These are phyloP conservation scores for Mormyrus lacerda DNA, from an alignment of 2,113 vertebrate species.

Conservation along the genomic window DNA sequence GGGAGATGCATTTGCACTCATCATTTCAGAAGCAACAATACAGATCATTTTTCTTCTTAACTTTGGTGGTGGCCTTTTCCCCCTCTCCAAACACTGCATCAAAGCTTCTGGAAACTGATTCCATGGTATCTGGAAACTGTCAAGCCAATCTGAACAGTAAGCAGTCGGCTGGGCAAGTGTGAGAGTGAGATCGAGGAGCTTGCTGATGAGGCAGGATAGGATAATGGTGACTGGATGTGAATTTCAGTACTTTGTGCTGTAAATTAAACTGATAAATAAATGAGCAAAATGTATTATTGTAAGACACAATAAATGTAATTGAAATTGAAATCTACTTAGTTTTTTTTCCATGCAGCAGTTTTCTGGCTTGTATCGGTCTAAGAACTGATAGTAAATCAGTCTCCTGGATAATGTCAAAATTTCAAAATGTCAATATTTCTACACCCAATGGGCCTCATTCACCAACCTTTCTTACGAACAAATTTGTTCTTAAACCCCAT, in stretches of 20 bases:
- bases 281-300: neutral
- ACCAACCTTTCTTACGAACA: too few species aligned
- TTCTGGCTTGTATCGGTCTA: neutral
- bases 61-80: neutral
- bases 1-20: neutral
- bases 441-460: too few species aligned
- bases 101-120: conserved; percentile 20
- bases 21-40: neutral
- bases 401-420: neutral
- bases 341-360: neutral
- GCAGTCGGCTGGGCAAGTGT: neutral
- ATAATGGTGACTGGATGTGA: conserved; percentile 7
- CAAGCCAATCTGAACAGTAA: neutral
- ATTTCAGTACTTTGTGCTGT: neutral
- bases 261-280: neutral
- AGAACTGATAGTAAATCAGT: neutral
- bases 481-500: too few species aligned
- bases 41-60: neutral
- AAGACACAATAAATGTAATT: neutral
- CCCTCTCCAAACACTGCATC: conserved; percentile 12
- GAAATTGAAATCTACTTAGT: neutral
- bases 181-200: conserved; percentile 15
- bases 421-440: too few species aligned
- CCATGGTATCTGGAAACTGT: conserved; percentile 19
- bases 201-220: conserved; percentile 22